Conservation (phyloP, 2,113 vertebrate species). For the Australoheros scitulus region DNA sequence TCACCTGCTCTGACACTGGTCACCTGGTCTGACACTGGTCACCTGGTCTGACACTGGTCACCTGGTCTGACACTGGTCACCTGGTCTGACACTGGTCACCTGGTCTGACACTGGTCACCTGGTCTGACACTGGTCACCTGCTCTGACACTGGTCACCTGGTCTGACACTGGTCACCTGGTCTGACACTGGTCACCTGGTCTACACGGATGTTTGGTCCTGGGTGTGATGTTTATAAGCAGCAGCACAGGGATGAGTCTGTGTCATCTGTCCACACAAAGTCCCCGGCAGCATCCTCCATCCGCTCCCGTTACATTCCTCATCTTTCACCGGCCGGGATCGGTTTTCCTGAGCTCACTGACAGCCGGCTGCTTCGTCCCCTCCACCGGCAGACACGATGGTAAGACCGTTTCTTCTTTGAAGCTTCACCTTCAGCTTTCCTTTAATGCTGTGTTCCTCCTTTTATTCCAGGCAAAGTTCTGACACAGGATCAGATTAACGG, state of each 20-base stretch:
- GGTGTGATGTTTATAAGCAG: background rate
- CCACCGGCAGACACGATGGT: constrained; percentile 30
- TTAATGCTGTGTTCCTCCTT: background rate
- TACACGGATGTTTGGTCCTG: background rate
- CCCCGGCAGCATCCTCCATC: background rate
- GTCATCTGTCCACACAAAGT: background rate
- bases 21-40: background rate
- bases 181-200: background rate
- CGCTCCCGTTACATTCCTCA: constrained; percentile 32
- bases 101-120: background rate
- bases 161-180: background rate
- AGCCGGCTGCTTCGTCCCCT: background rate
- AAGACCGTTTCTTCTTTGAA: background rate
- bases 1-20: background rate
- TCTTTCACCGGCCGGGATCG: constrained; percentile 57
- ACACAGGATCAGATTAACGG: constrained; percentile 92
- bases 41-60: no score
- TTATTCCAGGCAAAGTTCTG: constrained; percentile 86
- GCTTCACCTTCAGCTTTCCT: background rate
- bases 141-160: no score
- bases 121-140: no score
- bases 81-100: no score
- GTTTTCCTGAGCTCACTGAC: constrained; percentile 20
- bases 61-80: background rate
- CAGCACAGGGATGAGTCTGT: background rate